Base-by-base conservation (phyloP, 2,888 invertebrate species). In the Dendrolimus pini region DNA sequence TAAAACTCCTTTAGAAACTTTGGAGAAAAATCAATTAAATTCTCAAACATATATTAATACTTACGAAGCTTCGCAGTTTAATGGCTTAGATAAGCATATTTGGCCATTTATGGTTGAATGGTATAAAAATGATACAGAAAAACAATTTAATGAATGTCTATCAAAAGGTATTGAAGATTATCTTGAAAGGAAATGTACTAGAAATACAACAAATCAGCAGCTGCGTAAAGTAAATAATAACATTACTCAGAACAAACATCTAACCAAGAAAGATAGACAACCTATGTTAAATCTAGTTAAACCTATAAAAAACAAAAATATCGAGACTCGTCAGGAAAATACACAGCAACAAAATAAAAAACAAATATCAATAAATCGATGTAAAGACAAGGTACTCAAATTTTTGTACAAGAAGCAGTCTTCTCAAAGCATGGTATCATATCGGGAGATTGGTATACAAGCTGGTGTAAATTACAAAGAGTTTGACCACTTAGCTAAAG, bases 41-140 rank as follows among this genome's bases (percentile, higher is more conserved):
- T 76, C 80, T 13, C 62, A 60, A 7, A 58, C 60, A 63, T 6
- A 58, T 80, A 30, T 61, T 74, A 65, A 69, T 84, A 41, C 54
- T 59, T 65, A 69, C 62, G 78, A 80, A 42, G 63, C 72, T 47
- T 72, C 77, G 2, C 86, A 89, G 61, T 86, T 86, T 60, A 55
- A 70, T 55, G 85, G 83, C 2, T 69, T 86, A 64, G 72, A 82
- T 55, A 63, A 80, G 60, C 76, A 80, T 14, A 75, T 85, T 57
- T 88, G 88, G 88, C 89, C 87, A 18, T 89, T 80, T 67, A 89
- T 89, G 89, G 53, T 66, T 14, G 69, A 74, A 30, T 88, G 89
- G 88, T 61, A 61, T 59, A 60, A 60, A 54, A 55, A 60, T 47
- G 55, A 58, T 53, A 56, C 54, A 52, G 47, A 60, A 52, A 54